These are phyloP conservation scores for Tor tambroides DNA, from an alignment of 2,113 vertebrate species.

Conservation along the genomic window DNA sequence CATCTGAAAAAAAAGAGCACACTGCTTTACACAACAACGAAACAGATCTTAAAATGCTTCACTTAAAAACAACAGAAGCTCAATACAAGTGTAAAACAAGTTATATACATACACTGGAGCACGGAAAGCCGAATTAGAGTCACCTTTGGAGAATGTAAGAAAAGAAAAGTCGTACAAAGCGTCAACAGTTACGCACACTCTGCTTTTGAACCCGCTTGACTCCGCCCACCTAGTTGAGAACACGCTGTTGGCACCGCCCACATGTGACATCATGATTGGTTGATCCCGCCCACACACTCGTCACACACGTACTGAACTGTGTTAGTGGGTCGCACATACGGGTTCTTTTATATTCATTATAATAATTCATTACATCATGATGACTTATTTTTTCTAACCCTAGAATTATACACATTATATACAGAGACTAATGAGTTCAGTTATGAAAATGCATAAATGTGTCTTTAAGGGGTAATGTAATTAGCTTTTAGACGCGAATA, in stretches of 20 bases:
- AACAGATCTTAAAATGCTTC: background rate
- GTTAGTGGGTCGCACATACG: slow-evolving; percentile 78
- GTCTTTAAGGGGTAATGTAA: background rate
- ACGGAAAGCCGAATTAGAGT: background rate
- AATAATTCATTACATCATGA: background rate
- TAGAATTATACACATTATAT: no score
- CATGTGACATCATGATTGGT: background rate
- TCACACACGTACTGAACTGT: slow-evolving; percentile 61
- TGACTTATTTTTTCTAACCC: background rate
- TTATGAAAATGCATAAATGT: background rate
- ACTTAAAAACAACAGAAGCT: background rate
- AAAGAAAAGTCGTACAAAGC: background rate
- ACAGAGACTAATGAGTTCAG: background rate
- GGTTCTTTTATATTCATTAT: slow-evolving; percentile 51
- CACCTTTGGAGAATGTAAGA: background rate
- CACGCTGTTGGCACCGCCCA: background rate
- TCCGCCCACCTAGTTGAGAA: background rate
- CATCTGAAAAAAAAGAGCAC: background rate
- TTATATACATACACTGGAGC: background rate
- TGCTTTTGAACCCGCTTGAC: background rate
- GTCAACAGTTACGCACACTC: background rate
- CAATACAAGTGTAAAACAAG: background rate
- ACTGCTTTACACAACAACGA: background rate
- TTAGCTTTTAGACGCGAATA: background rate
- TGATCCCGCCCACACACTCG: slow-evolving; percentile 63